phyloP scores from a whole-genome alignment of 2,888 invertebrate genomes.

The Rotaria macrura region DNA sequence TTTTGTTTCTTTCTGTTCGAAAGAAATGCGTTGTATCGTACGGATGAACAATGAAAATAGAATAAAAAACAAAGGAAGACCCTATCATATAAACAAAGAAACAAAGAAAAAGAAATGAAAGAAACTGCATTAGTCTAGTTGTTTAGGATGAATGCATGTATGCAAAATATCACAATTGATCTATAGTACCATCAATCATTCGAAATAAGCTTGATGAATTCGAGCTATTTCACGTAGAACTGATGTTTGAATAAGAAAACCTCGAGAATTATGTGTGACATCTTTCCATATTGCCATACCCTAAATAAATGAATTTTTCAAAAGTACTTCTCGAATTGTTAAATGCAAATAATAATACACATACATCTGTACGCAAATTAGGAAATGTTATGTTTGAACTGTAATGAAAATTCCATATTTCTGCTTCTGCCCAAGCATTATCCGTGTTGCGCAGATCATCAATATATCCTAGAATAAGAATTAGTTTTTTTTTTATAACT shows the following conservation, averaged over 20 bases:
- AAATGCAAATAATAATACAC: not conserved
- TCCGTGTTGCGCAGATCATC: conserved; percentile 47
- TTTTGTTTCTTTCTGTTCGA: too few species aligned
- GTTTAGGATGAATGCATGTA: not conserved
- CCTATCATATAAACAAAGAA: not conserved
- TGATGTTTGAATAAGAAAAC: conserved; percentile 18
- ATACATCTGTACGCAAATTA: not conserved
- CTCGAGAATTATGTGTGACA: not conserved
- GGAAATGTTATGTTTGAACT: conserved; percentile 25
- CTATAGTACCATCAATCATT: too few species aligned
- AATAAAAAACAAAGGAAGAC: not conserved
- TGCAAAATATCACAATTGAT: too few species aligned
- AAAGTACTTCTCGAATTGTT: too few species aligned
- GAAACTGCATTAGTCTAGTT: not conserved
- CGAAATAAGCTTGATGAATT: conserved; percentile 16
- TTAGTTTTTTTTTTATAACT: too few species aligned
- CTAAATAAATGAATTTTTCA: not conserved
- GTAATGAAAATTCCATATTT: conserved; percentile 45
- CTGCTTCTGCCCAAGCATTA: conserved; percentile 41
- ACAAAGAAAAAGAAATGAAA: not conserved
- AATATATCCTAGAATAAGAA: conserved; percentile 45
- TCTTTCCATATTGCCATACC: conserved; percentile 16
- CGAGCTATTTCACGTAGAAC: conserved; percentile 11
- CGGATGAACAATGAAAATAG: too few species aligned
- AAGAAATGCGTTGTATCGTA: too few species aligned